phyloP scores from a whole-genome alignment of 2,797 vertebrate species.

The Girardinus metallicus region DNA sequence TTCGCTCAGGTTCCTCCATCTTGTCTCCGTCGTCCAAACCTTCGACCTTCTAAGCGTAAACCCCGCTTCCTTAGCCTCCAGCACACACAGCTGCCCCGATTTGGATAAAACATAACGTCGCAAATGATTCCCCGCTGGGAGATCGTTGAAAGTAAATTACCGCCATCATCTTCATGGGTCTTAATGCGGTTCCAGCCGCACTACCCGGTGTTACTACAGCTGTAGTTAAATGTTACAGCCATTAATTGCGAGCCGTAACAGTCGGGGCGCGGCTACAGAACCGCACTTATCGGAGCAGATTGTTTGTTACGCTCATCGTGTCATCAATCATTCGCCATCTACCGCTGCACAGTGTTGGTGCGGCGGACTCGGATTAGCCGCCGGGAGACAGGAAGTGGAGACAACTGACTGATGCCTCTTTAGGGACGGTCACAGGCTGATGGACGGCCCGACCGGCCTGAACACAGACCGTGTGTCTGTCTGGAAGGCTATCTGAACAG shows the following conservation, averaged over 20 bases:
- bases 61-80: slow-evolving; percentile 27
- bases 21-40: slow-evolving; percentile 37
- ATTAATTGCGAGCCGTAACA: slow-evolving; percentile 60
- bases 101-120: slow-evolving; percentile 58
- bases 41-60: slow-evolving; percentile 44
- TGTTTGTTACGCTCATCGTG: slow-evolving; percentile 55
- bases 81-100: slow-evolving; percentile 53
- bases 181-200: slow-evolving; percentile 51
- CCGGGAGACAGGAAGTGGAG: slow-evolving; percentile 12
- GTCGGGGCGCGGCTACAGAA: slow-evolving; percentile 43
- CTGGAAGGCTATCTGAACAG: slow-evolving; percentile 6
- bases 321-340: slow-evolving; percentile 56
- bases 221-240: slow-evolving; percentile 68
- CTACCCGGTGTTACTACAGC: slow-evolving; percentile 55
- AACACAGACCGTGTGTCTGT: slow-evolving; percentile 6
- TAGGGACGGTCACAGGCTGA: slow-evolving; percentile 18
- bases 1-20: slow-evolving; percentile 9
- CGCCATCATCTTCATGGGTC: slow-evolving; percentile 51
- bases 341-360: slow-evolving; percentile 22
- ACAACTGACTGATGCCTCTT: slow-evolving; percentile 25
- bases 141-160: slow-evolving; percentile 66
- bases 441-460: slow-evolving; percentile 16
- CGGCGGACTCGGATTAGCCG: slow-evolving; percentile 16
- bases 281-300: slow-evolving; percentile 40
- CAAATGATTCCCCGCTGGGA: slow-evolving; percentile 59